These are phyloP conservation scores for Yponomeuta cagnagella DNA, from an alignment of 2,888 invertebrate genomes.

Conservation along the genomic window DNA sequence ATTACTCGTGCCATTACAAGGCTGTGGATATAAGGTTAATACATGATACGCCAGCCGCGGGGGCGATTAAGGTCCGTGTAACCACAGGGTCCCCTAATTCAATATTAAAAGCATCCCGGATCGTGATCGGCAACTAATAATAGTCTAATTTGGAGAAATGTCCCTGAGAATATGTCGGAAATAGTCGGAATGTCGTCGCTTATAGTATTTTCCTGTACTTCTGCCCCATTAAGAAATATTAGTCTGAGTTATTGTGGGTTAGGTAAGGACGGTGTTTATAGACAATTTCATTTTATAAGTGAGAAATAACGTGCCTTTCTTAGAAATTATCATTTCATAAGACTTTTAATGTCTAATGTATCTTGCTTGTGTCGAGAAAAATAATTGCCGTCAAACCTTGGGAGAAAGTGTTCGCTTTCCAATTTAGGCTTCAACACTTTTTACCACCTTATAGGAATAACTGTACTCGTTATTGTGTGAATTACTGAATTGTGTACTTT, in stretches of 20 bases:
- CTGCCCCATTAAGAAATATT: constrained; percentile 49
- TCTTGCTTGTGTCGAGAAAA: too few relatives aligned
- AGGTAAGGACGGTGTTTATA: constrained; percentile 40
- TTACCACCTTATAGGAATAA: too few relatives aligned
- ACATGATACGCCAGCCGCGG: constrained; percentile 54
- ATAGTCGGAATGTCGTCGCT: constrained; percentile 58
- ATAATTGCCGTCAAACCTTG: too few relatives aligned
- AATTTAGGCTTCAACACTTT: too few relatives aligned
- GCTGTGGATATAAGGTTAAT: constrained; percentile 70
- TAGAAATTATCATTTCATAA: neutral
- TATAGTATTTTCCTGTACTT: constrained; percentile 53
- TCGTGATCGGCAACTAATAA: constrained; percentile 73
- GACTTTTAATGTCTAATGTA: too few relatives aligned
- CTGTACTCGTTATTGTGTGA: too few relatives aligned
- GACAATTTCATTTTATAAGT: constrained; percentile 33
- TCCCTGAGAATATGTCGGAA: constrained; percentile 69
- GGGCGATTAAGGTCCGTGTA: constrained; percentile 69
- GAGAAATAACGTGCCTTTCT: constrained; percentile 30
- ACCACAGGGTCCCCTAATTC: constrained; percentile 74
- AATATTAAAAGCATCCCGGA: constrained; percentile 75
- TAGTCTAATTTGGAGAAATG: constrained; percentile 72
- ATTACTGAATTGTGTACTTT: too few relatives aligned
- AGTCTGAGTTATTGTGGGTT: constrained; percentile 32
- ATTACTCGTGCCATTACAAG: constrained; percentile 72
- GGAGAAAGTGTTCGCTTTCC: too few relatives aligned